A percentile compares a stretch with the other conserved stretches of the same genome.
phyloP scores from a whole-genome alignment of 2,113 vertebrate species.

The Elachura formosa region DNA sequence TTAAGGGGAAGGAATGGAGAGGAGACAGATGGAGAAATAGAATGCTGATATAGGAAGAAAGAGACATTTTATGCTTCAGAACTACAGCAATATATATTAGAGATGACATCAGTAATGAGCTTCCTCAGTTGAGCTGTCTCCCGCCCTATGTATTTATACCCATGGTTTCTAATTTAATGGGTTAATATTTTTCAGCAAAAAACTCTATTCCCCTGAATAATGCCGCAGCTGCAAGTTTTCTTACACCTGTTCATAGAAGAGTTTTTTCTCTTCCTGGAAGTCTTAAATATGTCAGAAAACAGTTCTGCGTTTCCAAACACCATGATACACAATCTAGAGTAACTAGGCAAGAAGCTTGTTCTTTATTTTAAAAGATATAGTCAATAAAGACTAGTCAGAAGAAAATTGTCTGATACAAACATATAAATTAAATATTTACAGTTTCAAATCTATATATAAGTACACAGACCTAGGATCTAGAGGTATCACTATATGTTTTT shows the following conservation, averaged over 20 bases:
- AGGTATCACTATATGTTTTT: background rate
- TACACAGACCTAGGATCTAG: background rate
- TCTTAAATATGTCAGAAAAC: background rate
- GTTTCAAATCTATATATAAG: background rate
- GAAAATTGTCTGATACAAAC: background rate
- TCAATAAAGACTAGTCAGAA: background rate
- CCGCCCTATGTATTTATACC: background rate
- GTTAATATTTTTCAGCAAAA: background rate
- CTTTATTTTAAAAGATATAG: background rate
- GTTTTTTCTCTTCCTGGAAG: background rate
- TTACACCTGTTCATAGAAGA: background rate
- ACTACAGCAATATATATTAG: background rate
- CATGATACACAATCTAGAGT: background rate
- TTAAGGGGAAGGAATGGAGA: background rate
- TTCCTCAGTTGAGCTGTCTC: background rate
- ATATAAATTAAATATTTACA: background rate
- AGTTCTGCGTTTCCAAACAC: background rate
- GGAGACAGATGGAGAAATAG: background rate
- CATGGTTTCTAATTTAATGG: background rate
- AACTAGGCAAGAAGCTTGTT: background rate
- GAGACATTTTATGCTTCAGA: background rate
- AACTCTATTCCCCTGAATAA: background rate
- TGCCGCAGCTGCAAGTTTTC: background rate
- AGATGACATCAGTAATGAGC: background rate
- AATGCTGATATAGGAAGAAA: background rate